Evolutionary conservation across 2,797 vertebrate species (phyloP).

Genomic region (Pelochelys cantorii): DNA sequence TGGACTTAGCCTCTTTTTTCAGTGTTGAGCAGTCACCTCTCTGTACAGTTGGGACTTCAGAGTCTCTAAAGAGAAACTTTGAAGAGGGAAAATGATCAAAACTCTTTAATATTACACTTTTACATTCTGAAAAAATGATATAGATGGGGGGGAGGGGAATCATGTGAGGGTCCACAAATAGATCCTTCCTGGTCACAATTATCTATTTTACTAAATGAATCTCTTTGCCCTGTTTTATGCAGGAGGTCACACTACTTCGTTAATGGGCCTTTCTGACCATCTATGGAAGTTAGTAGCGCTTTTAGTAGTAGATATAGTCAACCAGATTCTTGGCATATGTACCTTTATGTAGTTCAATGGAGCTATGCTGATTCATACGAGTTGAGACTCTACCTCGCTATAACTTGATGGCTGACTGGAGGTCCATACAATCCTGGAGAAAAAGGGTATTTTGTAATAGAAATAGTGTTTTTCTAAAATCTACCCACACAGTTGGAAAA

Average conservation of each 20-base stretch:
- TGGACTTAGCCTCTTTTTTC: too few relatives aligned
- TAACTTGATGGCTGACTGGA: background rate
- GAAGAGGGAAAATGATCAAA: slow-evolving; percentile 18
- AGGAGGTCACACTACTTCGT: background rate
- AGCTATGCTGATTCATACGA: background rate
- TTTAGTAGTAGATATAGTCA: background rate
- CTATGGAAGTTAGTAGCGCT: background rate
- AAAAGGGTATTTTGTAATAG: background rate
- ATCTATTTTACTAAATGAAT: background rate
- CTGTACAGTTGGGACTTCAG: background rate
- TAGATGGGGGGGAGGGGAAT: background rate
- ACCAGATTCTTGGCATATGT: background rate
- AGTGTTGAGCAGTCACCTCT: background rate
- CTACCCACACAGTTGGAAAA: background rate
- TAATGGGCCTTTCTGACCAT: background rate
- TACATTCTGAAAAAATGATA: background rate
- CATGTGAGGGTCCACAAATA: background rate
- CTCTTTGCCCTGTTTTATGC: background rate
- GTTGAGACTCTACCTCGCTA: background rate
- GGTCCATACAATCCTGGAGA: background rate
- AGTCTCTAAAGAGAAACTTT: background rate
- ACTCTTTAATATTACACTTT: background rate
- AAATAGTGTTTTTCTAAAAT: background rate
- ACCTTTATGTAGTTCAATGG: background rate
- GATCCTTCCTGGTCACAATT: background rate